Percentiles rank a stretch among this genome's conserved stretches.
Evolutionary conservation across 2,888 invertebrate genomes (phyloP).

Genomic region (Neoascia interrupta): DNA sequence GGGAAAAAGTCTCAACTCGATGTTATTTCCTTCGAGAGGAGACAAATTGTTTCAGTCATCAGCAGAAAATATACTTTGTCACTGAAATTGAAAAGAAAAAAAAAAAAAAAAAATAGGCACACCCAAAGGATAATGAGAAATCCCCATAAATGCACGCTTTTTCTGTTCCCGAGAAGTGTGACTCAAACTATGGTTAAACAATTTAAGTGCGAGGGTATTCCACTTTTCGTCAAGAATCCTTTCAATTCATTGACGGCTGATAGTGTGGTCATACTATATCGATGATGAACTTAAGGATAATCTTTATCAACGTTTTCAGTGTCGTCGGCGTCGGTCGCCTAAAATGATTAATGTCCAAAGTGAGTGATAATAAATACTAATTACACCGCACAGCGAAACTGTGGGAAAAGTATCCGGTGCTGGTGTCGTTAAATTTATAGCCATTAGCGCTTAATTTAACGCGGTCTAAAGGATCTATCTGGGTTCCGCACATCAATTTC

Average conservation of each 20-base stretch:
- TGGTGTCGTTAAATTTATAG: conserved; percentile 17
- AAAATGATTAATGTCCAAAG: conserved; percentile 33
- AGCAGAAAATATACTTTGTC: conserved; percentile 8
- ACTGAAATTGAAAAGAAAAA: neutral
- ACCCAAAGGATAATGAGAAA: neutral
- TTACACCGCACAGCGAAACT: conserved; percentile 4
- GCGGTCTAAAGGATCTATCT: conserved; percentile 9
- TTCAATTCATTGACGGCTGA: too few species aligned
- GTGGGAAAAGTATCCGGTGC: neutral
- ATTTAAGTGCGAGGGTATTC: too few species aligned
- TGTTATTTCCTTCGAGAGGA: conserved; percentile 30
- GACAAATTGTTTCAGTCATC: conserved; percentile 50
- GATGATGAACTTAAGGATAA: conserved; percentile 10
- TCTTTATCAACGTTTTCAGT: neutral
- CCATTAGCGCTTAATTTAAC: too few species aligned
- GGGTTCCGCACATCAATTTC: conserved; percentile 26
- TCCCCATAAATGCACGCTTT: conserved; percentile 4
- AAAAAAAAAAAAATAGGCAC: neutral
- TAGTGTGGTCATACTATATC: too few species aligned
- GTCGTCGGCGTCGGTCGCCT: neutral
- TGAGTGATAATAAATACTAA: conserved; percentile 34
- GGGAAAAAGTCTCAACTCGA: conserved; percentile 6
- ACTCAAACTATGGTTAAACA: too few species aligned
- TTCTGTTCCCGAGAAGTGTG: too few species aligned
- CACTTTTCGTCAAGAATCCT: too few species aligned